Evolutionary conservation across 2,888 invertebrate species (phyloP).

Genomic region (Nipponacmea schrenckii): DNA sequence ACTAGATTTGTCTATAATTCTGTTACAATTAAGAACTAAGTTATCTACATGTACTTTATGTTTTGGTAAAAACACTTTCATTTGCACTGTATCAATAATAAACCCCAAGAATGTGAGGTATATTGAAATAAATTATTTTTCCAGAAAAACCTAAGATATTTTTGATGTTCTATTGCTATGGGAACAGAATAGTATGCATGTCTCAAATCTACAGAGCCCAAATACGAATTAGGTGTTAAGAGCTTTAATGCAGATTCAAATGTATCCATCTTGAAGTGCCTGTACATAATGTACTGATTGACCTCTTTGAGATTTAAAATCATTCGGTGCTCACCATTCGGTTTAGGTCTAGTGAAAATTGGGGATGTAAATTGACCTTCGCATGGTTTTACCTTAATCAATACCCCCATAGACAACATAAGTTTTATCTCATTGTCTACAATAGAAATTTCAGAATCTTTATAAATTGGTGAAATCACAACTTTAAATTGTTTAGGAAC

Average conservation of each 20-base stretch:
- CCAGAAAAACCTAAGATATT: conserved; percentile 14
- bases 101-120: conserved; percentile 14
- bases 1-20: not conserved
- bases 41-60: conserved; percentile 4
- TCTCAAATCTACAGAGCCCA: conserved; percentile 14
- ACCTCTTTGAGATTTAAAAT: conserved; percentile 12
- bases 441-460: no score
- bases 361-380: not conserved
- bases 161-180: conserved; percentile 14
- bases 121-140: conserved; percentile 20
- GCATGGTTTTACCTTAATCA: not conserved
- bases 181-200: conserved; percentile 22
- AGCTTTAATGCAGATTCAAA: not conserved
- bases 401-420: no score
- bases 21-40: not conserved
- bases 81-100: conserved; percentile 11
- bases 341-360: not conserved
- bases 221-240: not conserved
- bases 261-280: conserved; percentile 15
- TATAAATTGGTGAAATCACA: no score
- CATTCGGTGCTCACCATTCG: not conserved
- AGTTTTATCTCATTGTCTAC: no score
- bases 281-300: conserved; percentile 14
- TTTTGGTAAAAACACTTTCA: conserved; percentile 10
- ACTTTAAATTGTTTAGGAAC: no score